phyloP scores from a whole-genome alignment of 2,888 invertebrate species.

The Automeris io region DNA sequence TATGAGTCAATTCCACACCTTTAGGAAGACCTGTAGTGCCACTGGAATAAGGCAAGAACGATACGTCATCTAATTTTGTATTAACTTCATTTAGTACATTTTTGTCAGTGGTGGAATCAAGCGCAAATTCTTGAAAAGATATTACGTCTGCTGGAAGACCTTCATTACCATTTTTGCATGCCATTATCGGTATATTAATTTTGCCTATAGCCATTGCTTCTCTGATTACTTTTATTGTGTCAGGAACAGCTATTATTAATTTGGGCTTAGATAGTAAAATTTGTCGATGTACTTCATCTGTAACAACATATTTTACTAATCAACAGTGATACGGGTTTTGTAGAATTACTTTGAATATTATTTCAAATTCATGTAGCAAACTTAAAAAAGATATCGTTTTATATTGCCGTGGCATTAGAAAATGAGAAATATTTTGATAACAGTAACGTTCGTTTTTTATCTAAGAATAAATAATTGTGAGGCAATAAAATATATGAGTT shows the following conservation, averaged over 20 bases:
- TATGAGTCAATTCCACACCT: constrained; percentile 81
- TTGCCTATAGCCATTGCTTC: constrained; percentile 62
- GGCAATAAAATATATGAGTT: too few species aligned
- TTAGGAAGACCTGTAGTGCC: constrained; percentile 90
- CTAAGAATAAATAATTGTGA: too few species aligned
- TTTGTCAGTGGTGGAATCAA: constrained; percentile 63
- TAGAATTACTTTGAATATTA: too few species aligned
- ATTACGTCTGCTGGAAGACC: constrained; percentile 69
- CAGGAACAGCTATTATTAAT: constrained; percentile 75
- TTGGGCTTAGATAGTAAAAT: constrained; percentile 77
- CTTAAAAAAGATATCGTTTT: too few species aligned
- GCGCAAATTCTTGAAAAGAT: constrained; percentile 76
- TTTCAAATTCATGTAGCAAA: too few species aligned
- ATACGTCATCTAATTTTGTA: constrained; percentile 70
- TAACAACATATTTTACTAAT: constrained; percentile 23
- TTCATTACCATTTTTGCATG: constrained; percentile 25
- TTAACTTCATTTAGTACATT: constrained; percentile 55
- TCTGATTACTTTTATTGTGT: constrained; percentile 59
- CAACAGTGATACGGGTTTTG: too few species aligned
- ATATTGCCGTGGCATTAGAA: too few species aligned
- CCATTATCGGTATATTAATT: constrained; percentile 67
- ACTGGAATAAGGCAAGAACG: constrained; percentile 87
- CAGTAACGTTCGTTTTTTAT: too few species aligned
- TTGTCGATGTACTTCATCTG: constrained; percentile 84
- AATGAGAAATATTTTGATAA: too few species aligned